phyloP scores from a whole-genome alignment of 2,888 invertebrate genomes.

The Disparrhopalites patrizii region DNA sequence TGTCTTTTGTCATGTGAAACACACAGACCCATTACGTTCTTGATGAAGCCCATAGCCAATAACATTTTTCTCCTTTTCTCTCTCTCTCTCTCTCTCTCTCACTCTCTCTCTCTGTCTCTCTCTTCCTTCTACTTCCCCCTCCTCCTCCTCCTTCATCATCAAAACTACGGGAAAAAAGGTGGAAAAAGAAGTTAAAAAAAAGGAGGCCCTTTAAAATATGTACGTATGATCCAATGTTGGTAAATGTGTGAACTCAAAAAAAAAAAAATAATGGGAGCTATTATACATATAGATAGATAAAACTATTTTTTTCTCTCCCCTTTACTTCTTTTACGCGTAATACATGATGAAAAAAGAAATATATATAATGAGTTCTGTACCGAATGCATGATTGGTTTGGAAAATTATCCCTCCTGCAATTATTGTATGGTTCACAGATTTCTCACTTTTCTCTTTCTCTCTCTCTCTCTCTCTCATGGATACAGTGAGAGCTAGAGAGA shows the following conservation, averaged over 20 bases:
- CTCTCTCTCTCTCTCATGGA: slow-evolving; percentile 5
- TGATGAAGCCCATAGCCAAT: slow-evolving; percentile 4
- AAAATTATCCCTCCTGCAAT: slow-evolving; percentile 47
- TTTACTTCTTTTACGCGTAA: background rate
- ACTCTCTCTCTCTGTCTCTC: slow-evolving; percentile 18
- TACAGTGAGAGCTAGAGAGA: background rate
- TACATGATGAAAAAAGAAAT: slow-evolving; percentile 12
- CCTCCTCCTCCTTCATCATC: too few species aligned
- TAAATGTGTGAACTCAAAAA: too few species aligned
- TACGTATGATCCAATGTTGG: too few species aligned
- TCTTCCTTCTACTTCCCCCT: too few species aligned
- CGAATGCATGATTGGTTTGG: slow-evolving; percentile 48
- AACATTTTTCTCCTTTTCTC: background rate
- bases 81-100: background rate
- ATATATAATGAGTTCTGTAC: slow-evolving; percentile 34
- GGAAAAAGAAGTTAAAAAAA: too few species aligned
- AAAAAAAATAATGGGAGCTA: too few species aligned
- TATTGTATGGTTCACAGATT: slow-evolving; percentile 45
- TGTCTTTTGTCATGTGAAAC: too few species aligned
- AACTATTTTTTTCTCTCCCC: too few species aligned
- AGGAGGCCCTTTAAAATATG: too few species aligned
- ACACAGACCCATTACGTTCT: too few species aligned
- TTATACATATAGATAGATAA: too few species aligned
- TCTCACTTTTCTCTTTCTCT: background rate
- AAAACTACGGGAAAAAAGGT: too few species aligned